Conservation (phyloP, 1,140 invertebrate species). For the Proctacanthus coquilletti region DNA sequence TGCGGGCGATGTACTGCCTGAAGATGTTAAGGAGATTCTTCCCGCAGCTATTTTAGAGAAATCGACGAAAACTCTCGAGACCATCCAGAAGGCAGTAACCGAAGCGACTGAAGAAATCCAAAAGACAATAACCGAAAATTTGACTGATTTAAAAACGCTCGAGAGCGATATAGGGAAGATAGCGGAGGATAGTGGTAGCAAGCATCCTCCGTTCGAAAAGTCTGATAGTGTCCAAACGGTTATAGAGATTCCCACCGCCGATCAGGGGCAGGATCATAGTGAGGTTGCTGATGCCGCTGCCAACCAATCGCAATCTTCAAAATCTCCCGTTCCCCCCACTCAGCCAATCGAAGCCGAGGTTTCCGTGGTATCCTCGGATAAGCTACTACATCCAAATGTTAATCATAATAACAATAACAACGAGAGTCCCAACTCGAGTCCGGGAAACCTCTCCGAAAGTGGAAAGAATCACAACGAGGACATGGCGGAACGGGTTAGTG, state of each 20-base stretch:
- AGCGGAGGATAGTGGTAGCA: slow-evolving; percentile 9
- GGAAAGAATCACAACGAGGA: slow-evolving; percentile 8
- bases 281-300: slow-evolving; percentile 4
- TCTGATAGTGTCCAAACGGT: slow-evolving; percentile 13
- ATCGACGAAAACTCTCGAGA: slow-evolving; percentile 18
- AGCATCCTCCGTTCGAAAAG: slow-evolving; percentile 9
- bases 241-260: slow-evolving; percentile 13
- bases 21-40: slow-evolving; percentile 1
- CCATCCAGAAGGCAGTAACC: slow-evolving; percentile 20
- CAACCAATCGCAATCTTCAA: slow-evolving; percentile 6
- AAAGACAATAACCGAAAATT: slow-evolving; percentile 25
- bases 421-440: background rate
- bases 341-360: slow-evolving; percentile 26
- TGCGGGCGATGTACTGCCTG: background rate
- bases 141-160: slow-evolving; percentile 21
- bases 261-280: no score
- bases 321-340: slow-evolving; percentile 20
- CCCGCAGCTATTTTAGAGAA: slow-evolving; percentile 22
- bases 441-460: no score
- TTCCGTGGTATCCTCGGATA: slow-evolving; percentile 13
- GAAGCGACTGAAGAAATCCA: slow-evolving; percentile 23
- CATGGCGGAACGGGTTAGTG: slow-evolving; percentile 12
- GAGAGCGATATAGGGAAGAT: slow-evolving; percentile 16
- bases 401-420: background rate
- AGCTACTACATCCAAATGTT: background rate